Base-by-base conservation (phyloP, 2,113 vertebrate genomes). In the Festucalex cinctus region DNA sequence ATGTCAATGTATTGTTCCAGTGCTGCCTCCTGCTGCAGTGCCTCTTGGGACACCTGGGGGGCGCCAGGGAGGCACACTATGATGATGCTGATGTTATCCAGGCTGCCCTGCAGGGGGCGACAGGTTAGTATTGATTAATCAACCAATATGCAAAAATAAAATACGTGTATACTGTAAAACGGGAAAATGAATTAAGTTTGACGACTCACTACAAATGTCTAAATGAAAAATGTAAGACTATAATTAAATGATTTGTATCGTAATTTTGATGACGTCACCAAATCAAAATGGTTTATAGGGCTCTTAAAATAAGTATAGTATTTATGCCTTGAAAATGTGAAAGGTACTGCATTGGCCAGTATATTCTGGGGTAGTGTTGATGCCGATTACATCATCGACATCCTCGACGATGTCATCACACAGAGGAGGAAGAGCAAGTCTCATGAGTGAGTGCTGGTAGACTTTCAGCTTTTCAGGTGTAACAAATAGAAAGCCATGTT, bases 51-150 rank as follows among this genome's bases (percentile, higher is more conserved):
- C 70, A 92, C 71, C 60, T 86, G 74, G 66, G 94, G 93, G 70
- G 90, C 91, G 17, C 92, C 90, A 0, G 86, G 86, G 81, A 95
- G 93, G 79, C 92, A 89, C 67, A 95, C 79, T 10, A 94, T 88
- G 74, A 94, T 90, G 82, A 93, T 91, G 70, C 91, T 94, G 79
- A 93, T 93, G 81, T 94, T 94, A 71, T 94, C 93, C 74, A 92
- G 78, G 74, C 93, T 95, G 56, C 92, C 93, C 93, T 94, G 86
- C 44, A 73, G 82, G 77, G 69, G 76, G 63, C 71, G 67, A 86
- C 56, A 80, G 28, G 71, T 36, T 8, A 5, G 1, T 60, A 37
- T 60, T 19, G 16, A 19, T 39, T 5, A 61, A n/a, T 61, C 17
- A 37, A 49, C 16, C n/a, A 35, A 62, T 32, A 17, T 13, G 5